Evolutionary conservation across 2,113 vertebrate species (phyloP).

Genomic region (Rhynchomys soricoides): DNA sequence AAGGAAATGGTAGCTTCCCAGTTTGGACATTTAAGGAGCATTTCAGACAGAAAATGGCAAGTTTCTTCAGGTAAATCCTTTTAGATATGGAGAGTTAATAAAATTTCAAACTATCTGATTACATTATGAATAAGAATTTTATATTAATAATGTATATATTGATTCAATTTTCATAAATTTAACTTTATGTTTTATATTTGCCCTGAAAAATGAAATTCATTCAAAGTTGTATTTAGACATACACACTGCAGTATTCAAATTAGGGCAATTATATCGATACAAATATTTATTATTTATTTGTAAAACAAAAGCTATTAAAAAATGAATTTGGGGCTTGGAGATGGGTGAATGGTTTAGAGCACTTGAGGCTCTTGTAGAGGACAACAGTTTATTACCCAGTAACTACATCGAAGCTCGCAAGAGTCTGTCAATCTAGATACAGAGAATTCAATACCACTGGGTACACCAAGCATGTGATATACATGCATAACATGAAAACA

Average conservation of each 20-base stretch:
- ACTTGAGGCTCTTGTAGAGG: not conserved
- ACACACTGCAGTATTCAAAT: not conserved
- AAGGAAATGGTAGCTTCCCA: too few relatives aligned
- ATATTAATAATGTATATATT: not conserved
- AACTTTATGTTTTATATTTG: not conserved
- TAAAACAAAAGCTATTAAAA: not conserved
- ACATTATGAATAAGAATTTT: not conserved
- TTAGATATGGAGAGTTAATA: not conserved
- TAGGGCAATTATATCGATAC: not conserved
- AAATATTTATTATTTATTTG: not conserved
- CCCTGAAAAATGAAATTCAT: not conserved
- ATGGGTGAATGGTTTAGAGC: not conserved
- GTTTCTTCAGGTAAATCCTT: not conserved
- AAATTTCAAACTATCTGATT: not conserved
- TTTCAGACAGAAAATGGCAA: not conserved
- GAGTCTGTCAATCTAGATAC: not conserved
- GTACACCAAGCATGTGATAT: too few relatives aligned
- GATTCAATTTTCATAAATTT: not conserved
- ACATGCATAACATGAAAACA: not conserved
- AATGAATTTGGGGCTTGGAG: not conserved
- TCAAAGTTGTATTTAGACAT: not conserved
- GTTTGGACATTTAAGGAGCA: not conserved
- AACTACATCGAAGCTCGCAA: not conserved
- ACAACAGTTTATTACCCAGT: not conserved
- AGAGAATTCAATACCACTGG: not conserved